Evolutionary conservation across 1,140 invertebrate species (phyloP).

Genomic region (Oncopodura yosiiana): DNA sequence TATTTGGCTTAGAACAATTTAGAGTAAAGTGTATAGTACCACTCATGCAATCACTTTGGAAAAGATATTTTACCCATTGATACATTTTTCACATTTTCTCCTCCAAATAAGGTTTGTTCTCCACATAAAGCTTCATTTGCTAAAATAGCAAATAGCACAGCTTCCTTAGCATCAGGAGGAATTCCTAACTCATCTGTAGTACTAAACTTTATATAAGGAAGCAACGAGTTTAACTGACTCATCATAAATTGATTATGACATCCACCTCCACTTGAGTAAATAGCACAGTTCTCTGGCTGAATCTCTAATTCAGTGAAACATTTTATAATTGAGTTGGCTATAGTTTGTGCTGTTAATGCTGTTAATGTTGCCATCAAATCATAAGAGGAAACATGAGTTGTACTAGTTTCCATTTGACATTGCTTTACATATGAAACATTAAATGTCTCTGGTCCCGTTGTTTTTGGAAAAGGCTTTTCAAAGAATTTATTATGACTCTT

Average conservation of each 20-base stretch:
- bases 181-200: constrained; percentile 7
- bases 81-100: not conserved
- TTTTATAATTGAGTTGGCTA: constrained; percentile 1
- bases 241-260: constrained; percentile 1
- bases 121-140: constrained; percentile 14
- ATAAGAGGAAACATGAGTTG: not conserved
- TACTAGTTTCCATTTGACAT: not conserved
- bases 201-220: not conserved
- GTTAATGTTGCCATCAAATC: constrained; percentile 18
- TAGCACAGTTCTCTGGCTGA: not conserved
- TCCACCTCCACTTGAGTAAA: constrained; percentile 20
- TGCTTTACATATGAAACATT: constrained; percentile 6
- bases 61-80: constrained; percentile 19
- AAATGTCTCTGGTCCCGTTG: constrained; percentile 20
- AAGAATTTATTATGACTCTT: constrained; percentile 9
- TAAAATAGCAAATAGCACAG: constrained; percentile 15
- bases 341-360: constrained; percentile 12
- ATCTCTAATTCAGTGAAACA: not conserved
- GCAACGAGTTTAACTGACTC: not conserved
- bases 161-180: constrained; percentile 16
- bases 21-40: too few relatives aligned
- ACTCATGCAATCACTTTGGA: too few relatives aligned
- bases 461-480: constrained; percentile 1
- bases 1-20: too few relatives aligned
- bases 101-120: not conserved